Base-by-base conservation (phyloP, 2,797 vertebrate species). In the Enteromius trimaculatus region DNA sequence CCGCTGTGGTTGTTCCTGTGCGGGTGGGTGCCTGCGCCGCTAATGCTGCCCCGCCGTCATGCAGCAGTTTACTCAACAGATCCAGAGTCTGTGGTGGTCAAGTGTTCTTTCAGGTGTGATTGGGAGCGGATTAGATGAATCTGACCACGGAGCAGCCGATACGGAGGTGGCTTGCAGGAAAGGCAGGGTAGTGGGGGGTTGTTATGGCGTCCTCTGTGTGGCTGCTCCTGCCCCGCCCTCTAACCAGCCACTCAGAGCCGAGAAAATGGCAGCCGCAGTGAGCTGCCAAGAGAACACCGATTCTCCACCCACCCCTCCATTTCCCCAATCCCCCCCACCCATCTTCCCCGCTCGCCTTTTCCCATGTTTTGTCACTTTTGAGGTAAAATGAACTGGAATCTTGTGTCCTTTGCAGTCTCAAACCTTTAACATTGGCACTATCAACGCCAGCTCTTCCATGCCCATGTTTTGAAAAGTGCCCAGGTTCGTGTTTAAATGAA, bases 21-120 rank as follows among this genome's bases (percentile, higher is more conserved):
- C 86, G 90, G 84, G 69, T 76, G 89, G 92, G 91, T 31, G 26
- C 90, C 88, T 26, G 87, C 60, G 76, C 85, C 90, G 86, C 86
- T 91, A 90, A 90, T 89, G 88, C 93, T 92, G 88, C 91, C 89
- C 89, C 62, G 88, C 88, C 90, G 8, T 81, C 91, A 92, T 88
- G 89, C 85, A 88, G 88, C 86, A 92, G 83, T 62, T 26, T 71
- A 62, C 68, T 64, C 47, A 53, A 82, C 79, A 34, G 75, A 66
- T 78, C 83, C 44, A 4, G 49, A 60, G 77, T 84, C 74, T 34
- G 77, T 65, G 53, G 55, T 88, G 89, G 90, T 90, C 90, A 92
- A 93, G 17, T 74, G 37, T 77, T 74, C 58, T 77, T 68, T 75
- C 81, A 85, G 69, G 75, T 80, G 55, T 26, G 51, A 69, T 74